Base-by-base conservation (phyloP, 2,888 invertebrate genomes). In the Dicyrtomina minuta region DNA sequence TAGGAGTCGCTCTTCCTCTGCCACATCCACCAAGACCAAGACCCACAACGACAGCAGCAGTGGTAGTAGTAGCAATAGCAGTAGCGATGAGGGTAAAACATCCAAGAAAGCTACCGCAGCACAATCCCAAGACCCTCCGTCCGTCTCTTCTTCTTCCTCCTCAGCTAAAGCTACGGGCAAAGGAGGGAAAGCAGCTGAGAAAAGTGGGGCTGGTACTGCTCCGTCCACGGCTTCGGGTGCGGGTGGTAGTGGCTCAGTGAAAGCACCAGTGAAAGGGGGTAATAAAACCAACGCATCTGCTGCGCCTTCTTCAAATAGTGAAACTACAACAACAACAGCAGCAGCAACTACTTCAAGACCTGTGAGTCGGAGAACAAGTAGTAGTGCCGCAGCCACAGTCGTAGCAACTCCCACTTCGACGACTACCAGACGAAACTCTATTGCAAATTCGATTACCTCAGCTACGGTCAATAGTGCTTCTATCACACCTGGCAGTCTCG, bases 41-140 rank as follows among this genome's bases (percentile, higher is more conserved):
- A n/a, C n/a, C 15, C n/a, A 44, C 44, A 44, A 44, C 44, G n/a
- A 44, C 44, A 44, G n/a, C 44, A 44, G n/a, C n/a, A n/a, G n/a
- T n/a, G n/a, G 44, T 44, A 44, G 44, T 44, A 44, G 17, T 6
- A 49, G 49, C n/a, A 49, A 6, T 49, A 49, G 49, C 17, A 49
- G 49, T 49, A 49, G 49, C 22, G 22, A 22, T 51, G 17, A 12
- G 22, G 12, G 20, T 8, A 8, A 8, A 43, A 12, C 43, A 13
- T 13, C 43, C n/a, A 6, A 13, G 1, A 6, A 13, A 51, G 10
- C 51, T 20, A 51, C 17, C n/a, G 6, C 51, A 51, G 17, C 51
- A 20, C 51, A 20, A n/a, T n/a, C n/a, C n/a, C n/a, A n/a, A n/a
- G n/a, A n/a, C n/a, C n/a, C n/a, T n/a, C n/a, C n/a, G n/a, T n/a